Conservation (phyloP, 30 jellyfish, hydroid and myxozoan genomes). For the Cassiopea xamachana region DNA sequence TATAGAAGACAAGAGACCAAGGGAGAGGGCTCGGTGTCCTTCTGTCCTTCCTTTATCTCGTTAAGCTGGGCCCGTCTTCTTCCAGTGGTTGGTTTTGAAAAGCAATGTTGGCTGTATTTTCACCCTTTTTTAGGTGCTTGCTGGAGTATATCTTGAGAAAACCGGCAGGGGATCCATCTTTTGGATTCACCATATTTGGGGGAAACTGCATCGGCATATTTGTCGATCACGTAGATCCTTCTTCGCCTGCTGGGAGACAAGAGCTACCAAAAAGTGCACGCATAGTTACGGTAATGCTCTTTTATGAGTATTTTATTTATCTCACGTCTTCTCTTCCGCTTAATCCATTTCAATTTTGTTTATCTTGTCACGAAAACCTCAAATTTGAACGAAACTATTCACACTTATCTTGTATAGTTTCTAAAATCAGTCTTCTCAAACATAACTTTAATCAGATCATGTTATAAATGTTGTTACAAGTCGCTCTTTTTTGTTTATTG, state of each 20-base stretch:
- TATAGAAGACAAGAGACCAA: too few species aligned
- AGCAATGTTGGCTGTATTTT: too few species aligned
- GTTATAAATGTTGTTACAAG: too few species aligned
- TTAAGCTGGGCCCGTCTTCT: too few species aligned
- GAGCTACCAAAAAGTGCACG: slow-evolving; percentile 35
- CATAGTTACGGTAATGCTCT: slow-evolving; percentile 34
- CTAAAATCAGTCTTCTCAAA: too few species aligned
- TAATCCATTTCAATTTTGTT: background rate
- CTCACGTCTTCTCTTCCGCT: background rate
- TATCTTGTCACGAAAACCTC: background rate
- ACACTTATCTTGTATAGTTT: too few species aligned
- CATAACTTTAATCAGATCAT: too few species aligned
- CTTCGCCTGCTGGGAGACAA: slow-evolving; percentile 44
- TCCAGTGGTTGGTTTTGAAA: too few species aligned
- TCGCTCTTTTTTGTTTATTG: too few species aligned
- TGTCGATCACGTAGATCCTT: slow-evolving; percentile 33
- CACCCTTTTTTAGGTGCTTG: background rate
- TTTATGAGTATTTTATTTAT: background rate
- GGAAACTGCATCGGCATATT: slow-evolving; percentile 62
- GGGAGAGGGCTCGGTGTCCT: too few species aligned
- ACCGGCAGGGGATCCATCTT: background rate
- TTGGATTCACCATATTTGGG: slow-evolving; percentile 67
- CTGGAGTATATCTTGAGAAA: background rate
- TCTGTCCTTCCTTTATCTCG: too few species aligned
- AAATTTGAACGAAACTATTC: too few species aligned